Evolutionary conservation across 2,888 invertebrate species (phyloP).

Genomic region (Panopea generosa): DNA sequence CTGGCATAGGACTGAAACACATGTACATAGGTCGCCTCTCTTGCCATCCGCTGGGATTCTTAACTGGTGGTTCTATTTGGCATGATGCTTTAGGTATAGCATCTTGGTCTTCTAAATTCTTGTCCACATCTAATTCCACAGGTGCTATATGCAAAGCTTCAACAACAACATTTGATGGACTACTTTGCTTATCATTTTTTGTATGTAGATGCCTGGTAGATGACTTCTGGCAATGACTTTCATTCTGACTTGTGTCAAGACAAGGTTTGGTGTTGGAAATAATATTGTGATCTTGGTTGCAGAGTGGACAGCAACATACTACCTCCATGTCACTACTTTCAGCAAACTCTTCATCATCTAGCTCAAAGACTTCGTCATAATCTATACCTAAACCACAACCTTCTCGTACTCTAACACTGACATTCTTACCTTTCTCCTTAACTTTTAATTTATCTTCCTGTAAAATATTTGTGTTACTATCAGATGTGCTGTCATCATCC

Average conservation of each 20-base stretch:
- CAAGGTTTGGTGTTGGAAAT: no score
- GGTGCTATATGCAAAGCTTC: no score
- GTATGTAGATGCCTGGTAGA: no score
- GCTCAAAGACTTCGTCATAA: constrained; percentile 41
- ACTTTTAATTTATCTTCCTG: background rate
- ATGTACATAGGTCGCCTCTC: constrained; percentile 19
- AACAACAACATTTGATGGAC: background rate
- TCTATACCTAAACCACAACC: background rate
- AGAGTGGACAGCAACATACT: no score
- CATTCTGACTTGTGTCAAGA: no score
- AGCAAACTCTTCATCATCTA: no score
- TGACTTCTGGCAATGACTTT: no score
- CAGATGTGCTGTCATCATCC: background rate
- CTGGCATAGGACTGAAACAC: constrained; percentile 19
- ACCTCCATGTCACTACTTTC: no score
- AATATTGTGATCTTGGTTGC: no score
- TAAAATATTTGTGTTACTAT: background rate
- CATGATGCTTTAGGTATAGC: background rate
- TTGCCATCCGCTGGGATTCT: background rate
- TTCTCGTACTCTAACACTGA: background rate
- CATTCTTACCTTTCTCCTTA: background rate
- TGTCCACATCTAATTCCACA: no score
- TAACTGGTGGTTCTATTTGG: background rate
- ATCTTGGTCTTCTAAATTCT: no score
- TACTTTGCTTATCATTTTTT: background rate